Evolutionary conservation across 2,797 vertebrate genomes (phyloP), one percentile per base, ranked within the genome.

Genomic region (Gouania willdenowi): DNA sequence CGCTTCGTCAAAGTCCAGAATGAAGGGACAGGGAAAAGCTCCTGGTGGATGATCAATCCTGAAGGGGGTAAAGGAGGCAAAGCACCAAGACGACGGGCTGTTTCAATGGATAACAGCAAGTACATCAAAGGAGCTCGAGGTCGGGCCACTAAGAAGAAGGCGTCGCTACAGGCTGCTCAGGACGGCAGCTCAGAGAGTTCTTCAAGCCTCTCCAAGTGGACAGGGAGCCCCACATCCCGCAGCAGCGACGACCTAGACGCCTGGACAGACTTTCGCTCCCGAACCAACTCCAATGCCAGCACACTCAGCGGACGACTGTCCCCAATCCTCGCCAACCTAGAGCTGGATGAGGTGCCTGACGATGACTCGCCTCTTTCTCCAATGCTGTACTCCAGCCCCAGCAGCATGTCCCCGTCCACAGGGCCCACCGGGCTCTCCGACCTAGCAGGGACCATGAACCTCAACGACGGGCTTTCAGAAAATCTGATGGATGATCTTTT

Each of bases 1-100:
- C 91, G 95, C 11, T 99, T 99, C 27, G 91, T 97, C 76, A 88
- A 95, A 39, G 94, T 99, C 51, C 96, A 98, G 77, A 99, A 99
- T 25, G 96, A 98, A 80, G 95, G 96, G 26, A 96, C 96, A 0
- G 95, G 96, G 47, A 98, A 98, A 66, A 98, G 95, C 71, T 99
- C 96, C 0, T 99, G 96, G 96, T 99, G 96, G 96, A 94, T 98
- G 91, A 94, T 99, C 83, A 97, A 98, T 64, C 94, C 96, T 0
- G 96, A 99, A 0, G 96, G 94, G 0, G 94, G 94, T 0, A 99
- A 98, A 81, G 95, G 94, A 0, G 96, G 96, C 16, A 98, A 99
- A 76, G 93, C 94, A 0, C 95, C 96, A 1, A 82, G 96, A 4
- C 86, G 96, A 21, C 91, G 96, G 0, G 95, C 96, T 0, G 93